phyloP scores from a whole-genome alignment of 2,888 invertebrate species.

The Synergus japonicus region DNA sequence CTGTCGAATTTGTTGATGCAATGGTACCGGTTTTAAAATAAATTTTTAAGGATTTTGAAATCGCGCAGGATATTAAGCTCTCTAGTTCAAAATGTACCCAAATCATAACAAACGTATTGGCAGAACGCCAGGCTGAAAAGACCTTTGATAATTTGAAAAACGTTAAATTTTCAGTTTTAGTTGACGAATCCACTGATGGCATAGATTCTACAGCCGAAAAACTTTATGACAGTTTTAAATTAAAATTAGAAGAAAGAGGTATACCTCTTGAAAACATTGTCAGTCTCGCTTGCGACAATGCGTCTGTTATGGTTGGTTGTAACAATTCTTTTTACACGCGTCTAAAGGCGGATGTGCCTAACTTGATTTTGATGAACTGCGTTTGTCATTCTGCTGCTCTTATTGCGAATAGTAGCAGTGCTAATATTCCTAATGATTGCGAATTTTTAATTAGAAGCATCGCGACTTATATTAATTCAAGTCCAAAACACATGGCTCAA shows the following conservation, averaged over 20 bases:
- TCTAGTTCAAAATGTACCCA: no score
- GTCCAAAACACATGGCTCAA: neutral
- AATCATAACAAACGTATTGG: no score
- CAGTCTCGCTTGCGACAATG: constrained; percentile 52
- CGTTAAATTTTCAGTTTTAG: no score
- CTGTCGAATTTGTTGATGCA: no score
- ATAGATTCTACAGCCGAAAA: no score
- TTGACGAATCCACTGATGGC: no score
- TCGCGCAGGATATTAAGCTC: no score
- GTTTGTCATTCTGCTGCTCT: constrained; percentile 41
- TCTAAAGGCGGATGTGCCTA: constrained; percentile 30
- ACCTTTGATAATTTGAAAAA: no score
- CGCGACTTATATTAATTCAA: neutral
- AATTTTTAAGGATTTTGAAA: no score
- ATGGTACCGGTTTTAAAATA: no score
- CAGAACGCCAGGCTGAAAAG: no score
- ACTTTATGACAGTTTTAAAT: no score
- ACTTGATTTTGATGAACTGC: constrained; percentile 32
- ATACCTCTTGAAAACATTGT: constrained; percentile 50
- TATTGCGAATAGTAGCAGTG: constrained; percentile 33
- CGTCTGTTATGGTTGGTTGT: constrained; percentile 53
- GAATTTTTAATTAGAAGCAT: neutral
- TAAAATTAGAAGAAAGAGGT: constrained; percentile 12
- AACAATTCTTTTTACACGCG: constrained; percentile 48
- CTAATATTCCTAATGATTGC: neutral